Evolutionary conservation across 1,140 invertebrate species (phyloP).

Genomic region (Polyergus mexicanus): DNA sequence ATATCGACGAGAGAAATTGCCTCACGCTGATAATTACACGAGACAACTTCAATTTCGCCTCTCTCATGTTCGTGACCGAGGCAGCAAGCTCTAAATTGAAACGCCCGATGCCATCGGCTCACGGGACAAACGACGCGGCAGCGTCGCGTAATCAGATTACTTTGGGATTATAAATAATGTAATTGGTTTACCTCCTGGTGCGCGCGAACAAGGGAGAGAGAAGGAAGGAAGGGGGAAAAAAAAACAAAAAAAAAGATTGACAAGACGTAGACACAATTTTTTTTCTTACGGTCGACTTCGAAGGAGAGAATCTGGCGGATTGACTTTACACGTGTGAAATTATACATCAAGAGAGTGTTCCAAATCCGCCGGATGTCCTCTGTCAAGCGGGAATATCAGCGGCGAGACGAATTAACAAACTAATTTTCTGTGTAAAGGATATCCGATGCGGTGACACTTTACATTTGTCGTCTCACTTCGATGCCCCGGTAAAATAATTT

Average conservation of each 20-base stretch:
- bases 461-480: conserved; percentile 8
- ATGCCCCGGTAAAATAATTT: conserved; percentile 27
- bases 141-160: conserved; percentile 76
- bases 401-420: not conserved
- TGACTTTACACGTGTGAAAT: conserved; percentile 16
- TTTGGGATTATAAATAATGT: conserved; percentile 77
- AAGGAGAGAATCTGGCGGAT: not conserved
- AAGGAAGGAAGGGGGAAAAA: no score
- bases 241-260: conserved; percentile 13
- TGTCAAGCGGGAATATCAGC: conserved; percentile 22
- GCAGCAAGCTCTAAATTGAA: conserved; percentile 68
- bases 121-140: conserved; percentile 69
- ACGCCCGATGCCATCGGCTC: conserved; percentile 64
- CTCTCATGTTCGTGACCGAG: conserved; percentile 29
- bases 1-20: conserved; percentile 57
- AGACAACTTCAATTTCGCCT: conserved; percentile 55
- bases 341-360: not conserved
- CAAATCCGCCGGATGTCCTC: conserved; percentile 22
- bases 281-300: not conserved
- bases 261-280: not conserved
- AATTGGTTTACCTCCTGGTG: conserved; percentile 76
- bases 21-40: conserved; percentile 43
- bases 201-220: conserved; percentile 11
- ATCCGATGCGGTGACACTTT: conserved; percentile 19
- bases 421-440: conserved; percentile 18